Percentiles rank a stretch among this genome's conserved stretches.
Conservation (phyloP, 2,113 vertebrate species). For the Perccottus glenii region DNA sequence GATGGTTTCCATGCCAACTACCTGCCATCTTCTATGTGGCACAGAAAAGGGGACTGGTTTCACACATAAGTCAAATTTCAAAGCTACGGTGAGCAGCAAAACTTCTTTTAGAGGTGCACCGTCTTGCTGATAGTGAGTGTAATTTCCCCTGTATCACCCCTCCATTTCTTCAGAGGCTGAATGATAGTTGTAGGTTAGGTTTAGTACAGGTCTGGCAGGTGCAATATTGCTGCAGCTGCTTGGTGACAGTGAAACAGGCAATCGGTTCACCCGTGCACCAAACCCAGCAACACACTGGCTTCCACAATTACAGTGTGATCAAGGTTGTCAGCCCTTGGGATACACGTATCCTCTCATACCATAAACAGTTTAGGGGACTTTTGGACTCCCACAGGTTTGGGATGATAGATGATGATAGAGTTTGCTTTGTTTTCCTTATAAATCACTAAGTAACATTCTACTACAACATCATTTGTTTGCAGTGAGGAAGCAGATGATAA, state of each 20-base stretch:
- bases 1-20: slow-evolving; percentile 71
- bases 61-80: neutral
- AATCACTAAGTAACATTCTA: slow-evolving; percentile 35
- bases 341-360: slow-evolving; percentile 36
- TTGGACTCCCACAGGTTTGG: slow-evolving; percentile 21
- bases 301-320: slow-evolving; percentile 49
- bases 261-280: slow-evolving; percentile 60
- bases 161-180: too few species aligned
- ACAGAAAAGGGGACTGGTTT: slow-evolving; percentile 6
- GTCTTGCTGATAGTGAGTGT: too few species aligned
- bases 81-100: neutral
- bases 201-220: slow-evolving; percentile 50
- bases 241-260: slow-evolving; percentile 24
- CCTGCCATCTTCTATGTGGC: slow-evolving; percentile 24
- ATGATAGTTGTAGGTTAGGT: slow-evolving; percentile 23
- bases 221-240: slow-evolving; percentile 51
- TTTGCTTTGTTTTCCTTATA: slow-evolving; percentile 35
- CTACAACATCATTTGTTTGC: neutral
- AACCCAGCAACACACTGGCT: slow-evolving; percentile 40
- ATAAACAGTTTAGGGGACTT: slow-evolving; percentile 40
- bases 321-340: slow-evolving; percentile 38
- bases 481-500: slow-evolving; percentile 1
- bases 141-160: neutral
- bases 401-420: slow-evolving; percentile 15
- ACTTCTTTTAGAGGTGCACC: too few species aligned